Evolutionary conservation across 1,140 invertebrate species (phyloP).

Genomic region (Ganaspis sp.): DNA sequence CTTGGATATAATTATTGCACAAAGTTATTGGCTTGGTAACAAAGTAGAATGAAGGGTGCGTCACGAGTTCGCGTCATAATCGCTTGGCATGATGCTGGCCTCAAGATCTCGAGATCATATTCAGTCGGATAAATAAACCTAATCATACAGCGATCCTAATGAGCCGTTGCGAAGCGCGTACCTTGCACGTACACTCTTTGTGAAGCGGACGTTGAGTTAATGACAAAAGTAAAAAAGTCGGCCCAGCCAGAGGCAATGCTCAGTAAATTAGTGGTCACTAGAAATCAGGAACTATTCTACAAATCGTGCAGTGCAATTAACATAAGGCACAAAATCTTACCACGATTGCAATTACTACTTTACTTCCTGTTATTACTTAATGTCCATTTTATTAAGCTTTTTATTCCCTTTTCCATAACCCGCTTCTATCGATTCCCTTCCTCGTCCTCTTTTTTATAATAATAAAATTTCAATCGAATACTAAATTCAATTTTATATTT

Average conservation of each 20-base stretch:
- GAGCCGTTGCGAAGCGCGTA: conserved; percentile 29
- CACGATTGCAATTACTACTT: conserved; percentile 6
- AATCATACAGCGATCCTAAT: conserved; percentile 40
- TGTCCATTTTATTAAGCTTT: background rate
- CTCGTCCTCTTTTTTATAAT: too few relatives aligned
- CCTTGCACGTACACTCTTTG: conserved; percentile 13
- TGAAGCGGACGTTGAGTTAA: conserved; percentile 15
- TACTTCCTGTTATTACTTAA: conserved; percentile 20
- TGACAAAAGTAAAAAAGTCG: conserved; percentile 14
- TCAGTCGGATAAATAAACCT: conserved; percentile 28
- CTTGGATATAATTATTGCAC: background rate
- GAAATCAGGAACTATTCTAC: conserved; percentile 27
- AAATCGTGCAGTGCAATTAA: conserved; percentile 10
- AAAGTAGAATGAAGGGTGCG: conserved; percentile 24
- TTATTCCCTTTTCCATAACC: background rate
- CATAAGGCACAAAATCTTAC: conserved; percentile 15
- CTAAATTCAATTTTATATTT: too few relatives aligned
- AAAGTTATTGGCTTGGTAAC: conserved; percentile 6
- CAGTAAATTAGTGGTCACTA: conserved; percentile 41
- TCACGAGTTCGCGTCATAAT: conserved; percentile 9
- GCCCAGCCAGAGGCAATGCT: background rate
- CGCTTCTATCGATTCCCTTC: too few relatives aligned
- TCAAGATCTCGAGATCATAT: conserved; percentile 17
- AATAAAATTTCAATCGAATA: too few relatives aligned
- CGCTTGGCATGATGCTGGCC: background rate